Conservation (phyloP, 2,113 vertebrate species). For the Tragelaphus buxtoni region DNA sequence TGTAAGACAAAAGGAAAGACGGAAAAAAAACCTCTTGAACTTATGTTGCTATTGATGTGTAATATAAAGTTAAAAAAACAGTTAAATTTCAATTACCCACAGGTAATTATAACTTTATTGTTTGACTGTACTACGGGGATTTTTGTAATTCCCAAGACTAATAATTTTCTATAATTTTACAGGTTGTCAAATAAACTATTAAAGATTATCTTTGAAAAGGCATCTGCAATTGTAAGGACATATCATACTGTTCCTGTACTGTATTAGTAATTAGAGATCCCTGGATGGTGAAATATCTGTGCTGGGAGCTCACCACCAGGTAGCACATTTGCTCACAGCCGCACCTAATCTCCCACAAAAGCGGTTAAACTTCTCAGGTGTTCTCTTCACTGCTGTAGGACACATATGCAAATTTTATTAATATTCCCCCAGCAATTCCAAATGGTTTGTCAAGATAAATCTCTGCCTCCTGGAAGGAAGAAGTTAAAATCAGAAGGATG, state of each 20-base stretch:
- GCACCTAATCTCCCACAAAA: conserved; percentile 78
- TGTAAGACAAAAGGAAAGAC: conserved; percentile 74
- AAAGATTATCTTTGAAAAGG: conserved; percentile 89
- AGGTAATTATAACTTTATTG: conserved; percentile 90
- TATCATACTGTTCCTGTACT: conserved; percentile 85
- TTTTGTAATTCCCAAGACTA: conserved; percentile 88
- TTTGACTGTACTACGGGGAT: conserved; percentile 85
- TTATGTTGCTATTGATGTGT: conserved; percentile 87
- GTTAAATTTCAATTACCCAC: conserved; percentile 89
- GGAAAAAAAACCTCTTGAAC: conserved; percentile 81
- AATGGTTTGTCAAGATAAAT: conserved; percentile 61
- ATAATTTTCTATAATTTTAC: conserved; percentile 90
- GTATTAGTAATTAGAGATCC: conserved; percentile 88
- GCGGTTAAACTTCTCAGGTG: conserved; percentile 79
- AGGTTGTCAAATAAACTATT: conserved; percentile 90
- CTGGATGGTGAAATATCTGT: conserved; percentile 82
- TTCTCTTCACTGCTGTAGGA: conserved; percentile 65
- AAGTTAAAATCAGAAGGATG: conserved; percentile 54
- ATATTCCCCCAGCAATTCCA: conserved; percentile 70
- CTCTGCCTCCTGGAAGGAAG: conserved; percentile 32
- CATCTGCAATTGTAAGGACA: conserved; percentile 85
- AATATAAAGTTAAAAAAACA: conserved; percentile 86
- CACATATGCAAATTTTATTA: conserved; percentile 79
- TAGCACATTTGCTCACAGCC: conserved; percentile 78
- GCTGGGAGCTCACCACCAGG: conserved; percentile 78